Evolutionary conservation across 1,140 invertebrate species (phyloP).

Genomic region (Orius laevigatus): DNA sequence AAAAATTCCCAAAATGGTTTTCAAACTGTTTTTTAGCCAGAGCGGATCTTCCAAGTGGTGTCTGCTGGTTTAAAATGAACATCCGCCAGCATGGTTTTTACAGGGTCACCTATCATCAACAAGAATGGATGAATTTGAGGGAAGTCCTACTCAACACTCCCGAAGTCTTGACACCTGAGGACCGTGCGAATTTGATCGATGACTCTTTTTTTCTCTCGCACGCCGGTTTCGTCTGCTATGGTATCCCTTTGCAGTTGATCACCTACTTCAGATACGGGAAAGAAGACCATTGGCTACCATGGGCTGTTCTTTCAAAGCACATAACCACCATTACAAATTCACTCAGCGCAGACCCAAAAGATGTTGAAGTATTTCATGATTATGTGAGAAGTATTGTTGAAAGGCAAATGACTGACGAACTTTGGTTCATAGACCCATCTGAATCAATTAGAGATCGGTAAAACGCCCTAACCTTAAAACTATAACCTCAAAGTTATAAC

Average conservation of each 20-base stretch:
- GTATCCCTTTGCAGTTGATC: not conserved
- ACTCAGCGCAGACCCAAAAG: not conserved
- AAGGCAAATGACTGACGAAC: too few species aligned
- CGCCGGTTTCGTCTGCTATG: slow-evolving; percentile 4
- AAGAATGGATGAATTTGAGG: slow-evolving; percentile 5
- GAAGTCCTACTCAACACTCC: slow-evolving; percentile 2
- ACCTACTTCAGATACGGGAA: slow-evolving; percentile 4
- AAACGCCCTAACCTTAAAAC: too few species aligned
- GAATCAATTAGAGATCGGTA: too few species aligned
- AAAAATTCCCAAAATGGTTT: not conserved
- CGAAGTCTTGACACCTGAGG: not conserved
- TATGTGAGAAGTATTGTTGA: too few species aligned
- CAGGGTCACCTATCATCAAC: not conserved
- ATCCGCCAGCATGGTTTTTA: slow-evolving; percentile 1
- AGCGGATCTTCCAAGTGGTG: not conserved
- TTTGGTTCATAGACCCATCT: too few species aligned
- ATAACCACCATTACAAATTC: slow-evolving; percentile 4
- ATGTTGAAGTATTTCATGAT: not conserved
- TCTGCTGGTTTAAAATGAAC: slow-evolving; percentile 6
- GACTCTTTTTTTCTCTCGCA: slow-evolving; percentile 3
- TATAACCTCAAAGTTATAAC: too few species aligned
- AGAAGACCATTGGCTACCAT: slow-evolving; percentile 4
- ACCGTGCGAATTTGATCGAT: slow-evolving; percentile 6
- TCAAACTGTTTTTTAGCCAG: not conserved
- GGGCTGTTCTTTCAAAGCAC: slow-evolving; percentile 2